Conservation (phyloP, 2,113 vertebrate species). For the Paratilapia polleni region DNA sequence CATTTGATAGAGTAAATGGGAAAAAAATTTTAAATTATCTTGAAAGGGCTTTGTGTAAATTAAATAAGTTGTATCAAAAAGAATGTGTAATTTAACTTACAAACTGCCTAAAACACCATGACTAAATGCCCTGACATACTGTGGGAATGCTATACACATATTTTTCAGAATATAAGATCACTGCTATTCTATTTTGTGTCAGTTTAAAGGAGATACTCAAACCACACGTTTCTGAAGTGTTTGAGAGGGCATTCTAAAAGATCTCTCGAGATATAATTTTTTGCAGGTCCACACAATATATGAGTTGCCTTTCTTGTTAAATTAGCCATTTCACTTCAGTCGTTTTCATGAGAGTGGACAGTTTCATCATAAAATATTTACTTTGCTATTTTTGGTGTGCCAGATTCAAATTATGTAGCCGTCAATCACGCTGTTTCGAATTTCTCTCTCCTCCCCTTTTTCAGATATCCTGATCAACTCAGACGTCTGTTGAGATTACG, state of each 20-base stretch:
- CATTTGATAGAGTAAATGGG: not conserved
- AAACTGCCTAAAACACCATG: slow-evolving; percentile 16
- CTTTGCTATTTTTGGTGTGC: not conserved
- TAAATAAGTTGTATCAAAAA: slow-evolving; percentile 39
- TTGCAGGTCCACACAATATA: not conserved
- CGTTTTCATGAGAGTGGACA: slow-evolving; percentile 10
- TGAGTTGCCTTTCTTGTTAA: not conserved
- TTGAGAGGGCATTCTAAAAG: not conserved
- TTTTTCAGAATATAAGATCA: slow-evolving; percentile 18
- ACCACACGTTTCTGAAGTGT: not conserved
- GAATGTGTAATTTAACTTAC: slow-evolving; percentile 39
- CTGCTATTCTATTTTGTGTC: slow-evolving; percentile 14
- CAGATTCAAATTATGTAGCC: slow-evolving; percentile 1
- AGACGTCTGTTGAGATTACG: not conserved
- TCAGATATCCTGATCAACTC: not conserved
- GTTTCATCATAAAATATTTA: slow-evolving; percentile 44
- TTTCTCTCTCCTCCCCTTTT: not conserved
- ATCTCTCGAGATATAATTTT: rapidly evolving
- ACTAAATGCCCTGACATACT: not conserved
- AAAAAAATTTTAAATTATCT: slow-evolving; percentile 34
- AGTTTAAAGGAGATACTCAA: not conserved
- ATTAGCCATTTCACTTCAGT: not conserved
- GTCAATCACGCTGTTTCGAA: slow-evolving; percentile 29
- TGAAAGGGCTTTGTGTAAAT: slow-evolving; percentile 32
- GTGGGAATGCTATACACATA: not conserved